Conservation (phyloP, 2,113 vertebrate species). For the Aegypius monachus region DNA sequence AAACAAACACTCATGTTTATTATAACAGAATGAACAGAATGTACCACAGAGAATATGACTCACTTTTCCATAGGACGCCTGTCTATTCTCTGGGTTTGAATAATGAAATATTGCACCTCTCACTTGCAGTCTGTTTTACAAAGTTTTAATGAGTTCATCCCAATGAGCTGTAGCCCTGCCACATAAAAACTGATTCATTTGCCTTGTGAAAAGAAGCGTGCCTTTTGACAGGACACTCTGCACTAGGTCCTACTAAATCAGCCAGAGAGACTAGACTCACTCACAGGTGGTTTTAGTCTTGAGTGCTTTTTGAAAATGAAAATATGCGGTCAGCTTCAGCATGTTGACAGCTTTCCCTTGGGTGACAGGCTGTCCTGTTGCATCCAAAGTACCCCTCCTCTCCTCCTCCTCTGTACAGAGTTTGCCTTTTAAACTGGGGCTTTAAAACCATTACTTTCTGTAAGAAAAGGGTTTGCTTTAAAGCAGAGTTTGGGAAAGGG, state of each 20-base stretch:
- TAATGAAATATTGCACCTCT: slow-evolving; percentile 37
- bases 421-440: not conserved
- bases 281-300: slow-evolving; percentile 58
- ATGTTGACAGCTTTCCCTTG: not conserved
- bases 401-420: not conserved
- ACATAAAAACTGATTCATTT: slow-evolving; percentile 27
- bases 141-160: not conserved
- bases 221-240: slow-evolving; percentile 8
- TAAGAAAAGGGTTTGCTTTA: not conserved
- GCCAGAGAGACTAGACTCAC: not conserved
- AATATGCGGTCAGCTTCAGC: slow-evolving; percentile 24
- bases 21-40: slow-evolving; percentile 62
- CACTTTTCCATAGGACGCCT: slow-evolving; percentile 65
- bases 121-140: not conserved
- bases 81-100: not conserved
- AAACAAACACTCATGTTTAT: slow-evolving; percentile 61
- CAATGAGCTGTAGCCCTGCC: not conserved
- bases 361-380: slow-evolving; percentile 26
- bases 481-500: not conserved
- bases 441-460: not conserved
- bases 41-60: slow-evolving; percentile 57
- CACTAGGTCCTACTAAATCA: slow-evolving; percentile 24
- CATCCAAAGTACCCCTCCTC: not conserved
- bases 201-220: not conserved
- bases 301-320: slow-evolving; percentile 13